These are phyloP conservation scores for Dicyrtomina minuta DNA, from an alignment of 2,888 invertebrate genomes.

Conservation along the genomic window DNA sequence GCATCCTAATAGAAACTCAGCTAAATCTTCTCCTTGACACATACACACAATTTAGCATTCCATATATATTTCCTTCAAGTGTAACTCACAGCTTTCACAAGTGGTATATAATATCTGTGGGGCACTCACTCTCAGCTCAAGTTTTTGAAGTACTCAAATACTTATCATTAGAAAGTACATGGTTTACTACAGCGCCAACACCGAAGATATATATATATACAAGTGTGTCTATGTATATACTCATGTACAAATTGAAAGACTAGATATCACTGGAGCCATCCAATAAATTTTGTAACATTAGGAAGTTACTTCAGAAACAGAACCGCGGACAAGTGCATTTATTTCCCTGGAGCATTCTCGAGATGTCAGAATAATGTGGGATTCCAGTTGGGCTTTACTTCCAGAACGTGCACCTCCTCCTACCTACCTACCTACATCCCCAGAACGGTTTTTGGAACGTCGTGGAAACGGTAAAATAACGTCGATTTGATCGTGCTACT, in stretches of 20 bases:
- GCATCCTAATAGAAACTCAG: not conserved
- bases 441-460: no score
- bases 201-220: not conserved
- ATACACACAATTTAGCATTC: not conserved
- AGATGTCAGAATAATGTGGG: constrained; percentile 30
- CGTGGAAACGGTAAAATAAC: no score
- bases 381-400: constrained; percentile 13
- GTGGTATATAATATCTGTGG: no score
- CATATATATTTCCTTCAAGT: no score
- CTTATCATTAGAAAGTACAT: no score
- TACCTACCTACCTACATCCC: not conserved
- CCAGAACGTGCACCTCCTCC: not conserved
- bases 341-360: constrained; percentile 27
- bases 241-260: not conserved
- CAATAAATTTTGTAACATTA: constrained; percentile 33
- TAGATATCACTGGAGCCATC: constrained; percentile 8
- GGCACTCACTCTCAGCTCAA: no score
- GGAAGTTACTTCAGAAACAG: constrained; percentile 31
- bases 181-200: no score
- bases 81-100: no score
- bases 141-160: no score
- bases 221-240: not conserved
- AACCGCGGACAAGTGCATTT: constrained; percentile 32
- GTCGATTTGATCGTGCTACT: no score
- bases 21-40: not conserved